These are phyloP conservation scores for Hyperoplus lanceolatus DNA, from an alignment of 2,797 vertebrate genomes.

Conservation along the genomic window DNA sequence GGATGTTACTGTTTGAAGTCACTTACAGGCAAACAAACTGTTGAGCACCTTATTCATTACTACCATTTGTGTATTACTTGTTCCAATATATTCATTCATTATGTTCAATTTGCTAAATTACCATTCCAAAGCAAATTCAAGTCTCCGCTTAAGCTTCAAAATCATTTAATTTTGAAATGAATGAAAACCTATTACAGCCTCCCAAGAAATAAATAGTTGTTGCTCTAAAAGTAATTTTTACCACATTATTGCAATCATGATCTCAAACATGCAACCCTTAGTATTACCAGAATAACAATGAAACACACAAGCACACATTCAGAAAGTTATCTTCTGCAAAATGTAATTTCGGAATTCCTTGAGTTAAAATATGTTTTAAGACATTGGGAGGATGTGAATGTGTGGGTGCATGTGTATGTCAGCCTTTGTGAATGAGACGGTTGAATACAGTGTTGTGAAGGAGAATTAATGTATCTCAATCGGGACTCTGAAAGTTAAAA, in stretches of 20 bases:
- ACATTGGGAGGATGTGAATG: slow-evolving; percentile 15
- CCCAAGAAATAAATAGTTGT: neutral
- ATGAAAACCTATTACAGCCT: neutral
- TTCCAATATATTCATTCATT: neutral
- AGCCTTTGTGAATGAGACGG: slow-evolving; percentile 7
- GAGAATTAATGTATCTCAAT: slow-evolving; percentile 19
- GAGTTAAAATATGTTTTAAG: neutral
- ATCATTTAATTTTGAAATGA: neutral
- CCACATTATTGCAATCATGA: neutral
- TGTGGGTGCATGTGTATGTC: slow-evolving; percentile 10
- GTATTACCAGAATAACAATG: neutral
- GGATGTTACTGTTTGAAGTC: neutral
- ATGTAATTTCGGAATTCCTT: neutral
- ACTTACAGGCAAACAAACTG: neutral
- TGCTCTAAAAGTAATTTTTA: neutral
- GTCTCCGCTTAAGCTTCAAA: neutral
- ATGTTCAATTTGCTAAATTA: neutral
- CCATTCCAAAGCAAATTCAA: neutral
- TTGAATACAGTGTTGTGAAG: slow-evolving; percentile 1
- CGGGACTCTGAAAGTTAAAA: slow-evolving; percentile 14
- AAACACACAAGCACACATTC: neutral
- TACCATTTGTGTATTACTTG: neutral
- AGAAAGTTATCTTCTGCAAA: neutral
- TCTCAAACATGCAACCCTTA: neutral
- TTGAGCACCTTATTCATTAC: neutral